Evolutionary conservation across 1,140 invertebrate species (phyloP).

Genomic region (Ceratina calcarata): DNA sequence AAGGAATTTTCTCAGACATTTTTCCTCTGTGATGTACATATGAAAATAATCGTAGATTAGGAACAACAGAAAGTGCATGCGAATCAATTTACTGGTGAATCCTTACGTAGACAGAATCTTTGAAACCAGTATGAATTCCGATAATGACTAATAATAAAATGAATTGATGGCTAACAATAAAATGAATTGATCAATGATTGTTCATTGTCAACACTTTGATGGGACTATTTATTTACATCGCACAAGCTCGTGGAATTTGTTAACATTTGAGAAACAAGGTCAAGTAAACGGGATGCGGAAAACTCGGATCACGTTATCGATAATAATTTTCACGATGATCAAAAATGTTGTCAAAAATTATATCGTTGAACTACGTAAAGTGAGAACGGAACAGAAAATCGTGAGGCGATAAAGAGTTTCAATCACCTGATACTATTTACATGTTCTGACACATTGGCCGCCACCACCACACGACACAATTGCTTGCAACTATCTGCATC

Average conservation of each 20-base stretch:
- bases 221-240: slow-evolving; percentile 9
- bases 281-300: neutral
- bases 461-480: neutral
- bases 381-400: neutral
- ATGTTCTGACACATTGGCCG: slow-evolving; percentile 48
- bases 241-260: neutral
- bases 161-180: neutral
- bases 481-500: too few relatives aligned
- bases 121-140: neutral
- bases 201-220: neutral
- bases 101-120: neutral
- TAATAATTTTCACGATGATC: neutral
- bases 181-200: neutral
- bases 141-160: neutral
- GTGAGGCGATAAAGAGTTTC: slow-evolving; percentile 15
- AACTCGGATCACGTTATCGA: too few relatives aligned
- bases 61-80: neutral
- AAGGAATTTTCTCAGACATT: slow-evolving; percentile 83
- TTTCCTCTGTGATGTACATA: slow-evolving; percentile 44
- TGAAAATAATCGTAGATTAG: neutral
- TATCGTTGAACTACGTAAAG: neutral
- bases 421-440: slow-evolving; percentile 61
- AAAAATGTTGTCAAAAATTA: neutral
- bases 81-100: neutral
- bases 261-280: slow-evolving; percentile 28